These are phyloP conservation scores for Poecilia picta DNA, from an alignment of 2,797 vertebrate species.

Conservation along the genomic window DNA sequence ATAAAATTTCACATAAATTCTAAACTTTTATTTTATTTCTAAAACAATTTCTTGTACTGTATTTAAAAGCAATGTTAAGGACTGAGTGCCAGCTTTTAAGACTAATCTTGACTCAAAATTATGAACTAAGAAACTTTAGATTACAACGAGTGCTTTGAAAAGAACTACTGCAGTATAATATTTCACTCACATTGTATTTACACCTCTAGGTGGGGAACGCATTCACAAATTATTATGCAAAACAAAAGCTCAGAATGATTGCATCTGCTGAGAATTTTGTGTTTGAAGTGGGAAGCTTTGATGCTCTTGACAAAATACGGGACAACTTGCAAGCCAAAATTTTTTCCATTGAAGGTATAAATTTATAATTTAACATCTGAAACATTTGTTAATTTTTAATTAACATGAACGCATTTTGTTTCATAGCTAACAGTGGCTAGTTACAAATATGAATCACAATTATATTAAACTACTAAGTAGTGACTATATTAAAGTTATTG, in stretches of 20 bases:
- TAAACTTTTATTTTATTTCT: background rate
- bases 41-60: background rate
- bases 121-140: too few species aligned
- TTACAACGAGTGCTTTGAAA: too few species aligned
- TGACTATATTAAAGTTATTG: background rate
- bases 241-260: slow-evolving; percentile 52
- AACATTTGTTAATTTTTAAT: background rate
- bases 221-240: rapidly evolving
- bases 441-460: background rate
- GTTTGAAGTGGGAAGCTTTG: slow-evolving; percentile 67
- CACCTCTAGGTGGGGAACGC: slow-evolving; percentile 56
- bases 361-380: background rate
- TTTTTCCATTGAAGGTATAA: slow-evolving; percentile 80
- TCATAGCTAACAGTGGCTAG: background rate
- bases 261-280: slow-evolving; percentile 42
- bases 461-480: background rate
- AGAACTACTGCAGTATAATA: background rate
- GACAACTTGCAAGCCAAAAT: slow-evolving; percentile 68
- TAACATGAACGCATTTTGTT: background rate
- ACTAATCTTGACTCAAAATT: too few species aligned
- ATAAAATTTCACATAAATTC: background rate
- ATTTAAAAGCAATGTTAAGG: too few species aligned
- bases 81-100: too few species aligned
- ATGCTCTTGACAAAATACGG: slow-evolving; percentile 60
- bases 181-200: background rate